These are phyloP conservation scores for Aleiodes alternator DNA, from an alignment of 2,888 invertebrate species.

Conservation along the genomic window DNA sequence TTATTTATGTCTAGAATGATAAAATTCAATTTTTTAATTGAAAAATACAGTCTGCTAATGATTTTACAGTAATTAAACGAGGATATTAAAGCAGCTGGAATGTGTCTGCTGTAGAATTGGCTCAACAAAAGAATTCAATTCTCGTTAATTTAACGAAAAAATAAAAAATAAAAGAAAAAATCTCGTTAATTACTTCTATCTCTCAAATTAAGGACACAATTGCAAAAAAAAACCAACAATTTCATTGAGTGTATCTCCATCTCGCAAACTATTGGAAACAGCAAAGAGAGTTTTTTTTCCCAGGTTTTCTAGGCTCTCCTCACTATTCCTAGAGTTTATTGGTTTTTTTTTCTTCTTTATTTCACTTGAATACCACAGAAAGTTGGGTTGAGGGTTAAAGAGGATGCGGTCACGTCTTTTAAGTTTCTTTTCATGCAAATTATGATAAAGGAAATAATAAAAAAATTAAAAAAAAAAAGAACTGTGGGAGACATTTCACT, in stretches of 20 bases:
- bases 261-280: too few species aligned
- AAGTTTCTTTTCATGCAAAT: slow-evolving; percentile 30
- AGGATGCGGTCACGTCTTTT: slow-evolving; percentile 28
- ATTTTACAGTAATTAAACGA: neutral
- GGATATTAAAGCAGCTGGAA: neutral
- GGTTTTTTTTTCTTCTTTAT: neutral
- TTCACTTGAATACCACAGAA: slow-evolving; percentile 23
- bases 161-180: too few species aligned
- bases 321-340: neutral
- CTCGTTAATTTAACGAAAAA: too few species aligned
- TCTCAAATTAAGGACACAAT: too few species aligned
- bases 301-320: too few species aligned
- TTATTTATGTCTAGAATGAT: neutral
- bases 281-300: too few species aligned
- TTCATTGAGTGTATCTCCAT: too few species aligned
- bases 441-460: slow-evolving; percentile 2
- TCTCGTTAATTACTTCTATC: neutral
- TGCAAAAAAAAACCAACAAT: too few species aligned
- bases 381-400: slow-evolving; percentile 25
- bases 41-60: neutral
- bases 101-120: neutral
- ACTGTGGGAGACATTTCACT: slow-evolving; percentile 15
- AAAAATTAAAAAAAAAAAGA: too few species aligned
- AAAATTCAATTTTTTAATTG: neutral
- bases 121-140: neutral